Conservation (phyloP, 2,113 vertebrate genomes). For the Erinaceus europaeus region DNA sequence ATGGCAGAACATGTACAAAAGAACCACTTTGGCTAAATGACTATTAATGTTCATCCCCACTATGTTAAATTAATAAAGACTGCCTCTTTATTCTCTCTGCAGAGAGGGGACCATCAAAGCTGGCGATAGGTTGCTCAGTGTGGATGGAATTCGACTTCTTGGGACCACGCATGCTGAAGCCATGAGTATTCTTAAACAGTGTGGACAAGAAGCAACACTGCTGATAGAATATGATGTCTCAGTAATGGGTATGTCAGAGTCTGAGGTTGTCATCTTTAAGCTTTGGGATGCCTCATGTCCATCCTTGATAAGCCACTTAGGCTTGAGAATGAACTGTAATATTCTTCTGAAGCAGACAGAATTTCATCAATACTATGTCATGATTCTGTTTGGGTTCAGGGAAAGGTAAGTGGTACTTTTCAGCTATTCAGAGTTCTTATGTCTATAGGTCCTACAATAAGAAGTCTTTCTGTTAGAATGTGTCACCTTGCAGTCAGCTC, state of each 20-base stretch:
- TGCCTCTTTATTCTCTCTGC: slow-evolving; percentile 71
- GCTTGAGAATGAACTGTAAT: slow-evolving; percentile 37
- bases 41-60: slow-evolving; percentile 59
- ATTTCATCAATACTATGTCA: slow-evolving; percentile 52
- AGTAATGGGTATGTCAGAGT: slow-evolving; percentile 90
- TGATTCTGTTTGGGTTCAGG: slow-evolving; percentile 76
- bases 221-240: slow-evolving; percentile 97
- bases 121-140: slow-evolving; percentile 94
- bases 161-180: slow-evolving; percentile 94
- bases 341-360: slow-evolving; percentile 12
- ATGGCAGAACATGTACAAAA: slow-evolving; percentile 24
- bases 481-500: not conserved
- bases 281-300: slow-evolving; percentile 3
- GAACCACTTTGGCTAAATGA: slow-evolving; percentile 48
- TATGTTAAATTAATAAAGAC: slow-evolving; percentile 69
- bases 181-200: slow-evolving; percentile 98
- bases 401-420: slow-evolving; percentile 73
- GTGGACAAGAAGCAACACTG: slow-evolving; percentile 96
- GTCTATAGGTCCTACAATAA: not conserved
- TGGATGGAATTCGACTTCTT: slow-evolving; percentile 96
- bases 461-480: not conserved
- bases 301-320: slow-evolving; percentile 57
- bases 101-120: slow-evolving; percentile 97
- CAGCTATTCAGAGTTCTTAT: slow-evolving; percentile 61
- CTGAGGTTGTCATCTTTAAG: not conserved